Conservation (phyloP, 1,140 invertebrate species). For the Apis mellifera region DNA sequence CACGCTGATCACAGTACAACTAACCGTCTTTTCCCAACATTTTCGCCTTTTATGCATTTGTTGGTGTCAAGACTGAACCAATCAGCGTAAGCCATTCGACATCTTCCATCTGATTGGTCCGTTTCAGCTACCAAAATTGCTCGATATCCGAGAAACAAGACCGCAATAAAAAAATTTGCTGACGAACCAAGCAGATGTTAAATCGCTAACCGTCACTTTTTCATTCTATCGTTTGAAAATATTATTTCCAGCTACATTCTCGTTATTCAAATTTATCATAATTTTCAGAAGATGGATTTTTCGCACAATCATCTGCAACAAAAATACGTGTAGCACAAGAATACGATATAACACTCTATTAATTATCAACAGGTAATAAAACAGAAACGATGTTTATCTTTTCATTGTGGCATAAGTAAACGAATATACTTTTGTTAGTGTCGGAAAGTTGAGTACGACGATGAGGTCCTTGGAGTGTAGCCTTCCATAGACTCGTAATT, state of each 20-base stretch:
- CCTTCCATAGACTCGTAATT: conserved; percentile 34
- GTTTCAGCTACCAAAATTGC: too few species aligned
- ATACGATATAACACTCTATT: conserved; percentile 7
- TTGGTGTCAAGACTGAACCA: too few species aligned
- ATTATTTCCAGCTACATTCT: neutral
- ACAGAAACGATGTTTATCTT: neutral
- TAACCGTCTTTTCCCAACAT: too few species aligned
- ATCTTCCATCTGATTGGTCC: too few species aligned
- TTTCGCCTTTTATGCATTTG: too few species aligned
- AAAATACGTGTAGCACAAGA: neutral
- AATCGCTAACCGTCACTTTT: too few species aligned
- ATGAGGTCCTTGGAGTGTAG: conserved; percentile 2
- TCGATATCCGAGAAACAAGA: too few species aligned
- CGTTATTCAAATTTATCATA: neutral
- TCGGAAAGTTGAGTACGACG: conserved; percentile 24
- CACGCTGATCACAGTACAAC: too few species aligned
- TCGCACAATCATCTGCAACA: neutral
- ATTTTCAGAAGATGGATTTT: neutral
- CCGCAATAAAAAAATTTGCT: too few species aligned
- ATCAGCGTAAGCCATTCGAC: too few species aligned
- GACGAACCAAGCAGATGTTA: too few species aligned
- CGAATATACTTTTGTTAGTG: neutral
- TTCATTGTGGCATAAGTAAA: neutral
- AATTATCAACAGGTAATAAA: conserved; percentile 49
- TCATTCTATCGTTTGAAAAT: neutral